Conservation (phyloP, 2,113 vertebrate genomes). For the Forbesichthys papilliferus region DNA sequence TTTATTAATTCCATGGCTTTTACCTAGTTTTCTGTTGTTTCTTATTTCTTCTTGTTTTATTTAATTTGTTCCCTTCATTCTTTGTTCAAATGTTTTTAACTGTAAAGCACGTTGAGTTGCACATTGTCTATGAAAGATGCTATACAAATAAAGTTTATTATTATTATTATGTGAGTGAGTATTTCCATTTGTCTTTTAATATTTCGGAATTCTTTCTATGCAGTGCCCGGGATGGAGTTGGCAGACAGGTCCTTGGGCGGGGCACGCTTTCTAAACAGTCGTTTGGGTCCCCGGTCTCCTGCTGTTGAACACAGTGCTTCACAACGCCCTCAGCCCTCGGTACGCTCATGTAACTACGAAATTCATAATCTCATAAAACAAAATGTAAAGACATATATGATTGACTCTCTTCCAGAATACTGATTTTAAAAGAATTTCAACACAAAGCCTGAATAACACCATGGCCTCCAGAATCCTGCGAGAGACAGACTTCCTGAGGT, state of each 20-base stretch:
- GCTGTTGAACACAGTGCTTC: conserved; percentile 32
- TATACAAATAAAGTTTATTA: too few relatives aligned
- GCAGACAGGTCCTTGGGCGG: conserved; percentile 61
- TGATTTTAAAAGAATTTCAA: not conserved
- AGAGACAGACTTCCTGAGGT: conserved; percentile 82
- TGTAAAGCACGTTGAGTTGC: too few relatives aligned
- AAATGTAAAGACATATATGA: too few relatives aligned
- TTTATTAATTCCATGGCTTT: too few relatives aligned
- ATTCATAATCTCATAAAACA: not conserved
- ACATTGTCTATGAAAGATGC: too few relatives aligned
- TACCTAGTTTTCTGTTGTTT: too few relatives aligned
- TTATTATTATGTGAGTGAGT: too few relatives aligned
- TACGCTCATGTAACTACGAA: conserved; percentile 32
- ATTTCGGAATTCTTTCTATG: not conserved
- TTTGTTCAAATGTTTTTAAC: too few relatives aligned
- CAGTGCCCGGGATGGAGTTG: not conserved
- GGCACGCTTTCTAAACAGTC: conserved; percentile 63
- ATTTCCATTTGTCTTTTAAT: too few relatives aligned
- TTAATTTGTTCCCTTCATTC: too few relatives aligned
- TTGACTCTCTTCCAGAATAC: not conserved
- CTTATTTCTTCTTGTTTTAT: too few relatives aligned
- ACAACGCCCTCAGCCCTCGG: conserved; percentile 53
- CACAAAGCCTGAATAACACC: conserved; percentile 46
- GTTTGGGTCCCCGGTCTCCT: conserved; percentile 33
- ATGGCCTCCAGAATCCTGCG: conserved; percentile 73